Evolutionary conservation across 2,113 vertebrate species (phyloP).

Genomic region (Toxostoma redivivum): DNA sequence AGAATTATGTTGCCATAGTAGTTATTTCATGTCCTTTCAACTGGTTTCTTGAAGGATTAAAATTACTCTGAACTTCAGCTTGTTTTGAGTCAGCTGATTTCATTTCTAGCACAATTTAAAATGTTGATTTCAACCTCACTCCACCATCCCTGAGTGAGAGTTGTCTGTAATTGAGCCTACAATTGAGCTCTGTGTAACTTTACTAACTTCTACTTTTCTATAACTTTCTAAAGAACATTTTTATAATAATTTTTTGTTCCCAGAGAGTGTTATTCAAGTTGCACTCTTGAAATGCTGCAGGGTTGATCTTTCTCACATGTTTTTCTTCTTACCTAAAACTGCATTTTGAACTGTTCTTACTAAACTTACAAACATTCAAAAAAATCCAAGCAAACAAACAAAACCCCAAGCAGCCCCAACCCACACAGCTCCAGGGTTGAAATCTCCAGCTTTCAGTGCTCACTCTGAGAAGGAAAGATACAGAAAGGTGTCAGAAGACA

Average conservation of each 20-base stretch:
- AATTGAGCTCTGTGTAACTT: not conserved
- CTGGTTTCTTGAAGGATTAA: constrained; percentile 50
- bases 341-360: not conserved
- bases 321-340: not conserved
- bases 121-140: not conserved
- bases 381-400: not conserved
- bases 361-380: not conserved
- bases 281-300: not conserved
- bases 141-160: not conserved
- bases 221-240: not conserved
- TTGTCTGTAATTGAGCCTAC: not conserved
- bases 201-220: not conserved
- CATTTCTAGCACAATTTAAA: not conserved
- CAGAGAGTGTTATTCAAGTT: not conserved
- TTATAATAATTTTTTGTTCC: not conserved
- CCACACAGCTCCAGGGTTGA: not conserved
- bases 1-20: constrained; percentile 65
- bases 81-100: constrained; percentile 30
- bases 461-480: not conserved
- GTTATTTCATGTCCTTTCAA: constrained; percentile 25
- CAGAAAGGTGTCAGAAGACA: not conserved
- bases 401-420: not conserved
- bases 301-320: not conserved
- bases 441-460: not conserved
- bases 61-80: constrained; percentile 31